A percentile compares a stretch with the other conserved stretches of the same genome.
phyloP scores from a whole-genome alignment of 2,113 vertebrate genomes.

The Nannobrachium achirus region DNA sequence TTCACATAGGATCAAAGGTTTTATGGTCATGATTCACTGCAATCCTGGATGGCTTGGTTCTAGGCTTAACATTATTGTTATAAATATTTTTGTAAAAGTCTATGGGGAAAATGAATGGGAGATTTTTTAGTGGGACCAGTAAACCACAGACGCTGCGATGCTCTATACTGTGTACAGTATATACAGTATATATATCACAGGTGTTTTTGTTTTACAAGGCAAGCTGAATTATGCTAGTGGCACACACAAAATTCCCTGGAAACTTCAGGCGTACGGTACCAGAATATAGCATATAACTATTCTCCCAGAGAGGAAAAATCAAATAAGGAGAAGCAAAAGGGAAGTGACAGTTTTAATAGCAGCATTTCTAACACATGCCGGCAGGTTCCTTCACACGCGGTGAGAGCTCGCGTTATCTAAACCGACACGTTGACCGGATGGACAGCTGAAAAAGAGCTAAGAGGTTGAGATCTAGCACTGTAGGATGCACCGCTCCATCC shows the following conservation, averaged over 20 bases:
- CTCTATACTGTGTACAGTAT: no score
- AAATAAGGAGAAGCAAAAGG: constrained; percentile 27
- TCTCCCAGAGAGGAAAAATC: constrained; percentile 16
- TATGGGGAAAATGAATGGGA: no score
- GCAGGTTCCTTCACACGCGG: constrained; percentile 1
- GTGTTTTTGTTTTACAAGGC: constrained; percentile 3
- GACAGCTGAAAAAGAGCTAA: constrained; percentile 32
- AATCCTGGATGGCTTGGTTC: no score
- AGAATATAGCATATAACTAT: constrained; percentile 17
- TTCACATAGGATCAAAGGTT: no score
- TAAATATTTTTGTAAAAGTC: no score
- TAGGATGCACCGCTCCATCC: constrained; percentile 38
- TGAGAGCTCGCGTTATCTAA: constrained; percentile 45
- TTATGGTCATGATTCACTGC: no score
- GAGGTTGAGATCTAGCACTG: constrained; percentile 37
- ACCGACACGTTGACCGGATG: constrained; percentile 40
- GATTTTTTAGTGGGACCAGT: no score
- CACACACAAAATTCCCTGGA: constrained; percentile 7
- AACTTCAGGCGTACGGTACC: not conserved
- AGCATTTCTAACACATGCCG: constrained; percentile 18
- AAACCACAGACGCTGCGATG: no score
- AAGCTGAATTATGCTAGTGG: not conserved
- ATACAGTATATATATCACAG: constrained; percentile 30
- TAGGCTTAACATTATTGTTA: no score
- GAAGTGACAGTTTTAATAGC: constrained; percentile 25